These are phyloP conservation scores for Atrina japonica DNA, from an alignment of 2,888 invertebrate species.

Conservation along the genomic window DNA sequence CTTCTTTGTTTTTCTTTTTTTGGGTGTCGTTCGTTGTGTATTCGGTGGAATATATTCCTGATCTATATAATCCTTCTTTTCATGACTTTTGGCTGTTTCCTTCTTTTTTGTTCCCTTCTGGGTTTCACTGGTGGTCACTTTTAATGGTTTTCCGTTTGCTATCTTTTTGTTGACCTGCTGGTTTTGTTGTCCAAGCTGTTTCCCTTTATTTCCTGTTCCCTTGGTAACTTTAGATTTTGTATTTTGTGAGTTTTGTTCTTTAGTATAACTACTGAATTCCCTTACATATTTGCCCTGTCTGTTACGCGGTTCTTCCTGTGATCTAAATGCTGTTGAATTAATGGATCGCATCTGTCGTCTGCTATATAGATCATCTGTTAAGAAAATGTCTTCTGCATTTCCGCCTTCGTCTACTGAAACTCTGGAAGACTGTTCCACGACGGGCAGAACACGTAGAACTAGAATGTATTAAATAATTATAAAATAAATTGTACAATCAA, in stretches of 20 bases:
- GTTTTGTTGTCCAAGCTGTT: too few species aligned
- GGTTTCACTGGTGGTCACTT: neutral
- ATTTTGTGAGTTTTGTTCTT: too few species aligned
- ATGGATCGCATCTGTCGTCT: constrained; percentile 20
- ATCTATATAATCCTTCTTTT: constrained; percentile 11
- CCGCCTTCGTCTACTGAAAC: constrained; percentile 10
- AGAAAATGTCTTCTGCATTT: neutral
- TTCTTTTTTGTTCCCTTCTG: neutral
- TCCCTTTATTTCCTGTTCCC: too few species aligned
- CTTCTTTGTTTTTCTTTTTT: constrained; percentile 18
- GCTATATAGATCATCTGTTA: neutral
- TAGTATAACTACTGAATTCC: too few species aligned
- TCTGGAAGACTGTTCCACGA: constrained; percentile 33
- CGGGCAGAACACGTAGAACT: constrained; percentile 37
- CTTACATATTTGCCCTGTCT: too few species aligned
- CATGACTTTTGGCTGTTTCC: neutral
- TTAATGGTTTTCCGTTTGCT: neutral
- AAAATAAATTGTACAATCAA: neutral
- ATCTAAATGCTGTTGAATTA: constrained; percentile 1
- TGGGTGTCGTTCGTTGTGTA: neutral
- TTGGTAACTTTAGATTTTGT: too few species aligned
- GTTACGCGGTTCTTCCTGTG: neutral
- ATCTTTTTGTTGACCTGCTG: too few species aligned
- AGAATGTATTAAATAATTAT: neutral
- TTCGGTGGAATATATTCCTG: constrained; percentile 6